Base-by-base conservation (phyloP, 2,797 vertebrate genomes). In the Sebastes alutus region DNA sequence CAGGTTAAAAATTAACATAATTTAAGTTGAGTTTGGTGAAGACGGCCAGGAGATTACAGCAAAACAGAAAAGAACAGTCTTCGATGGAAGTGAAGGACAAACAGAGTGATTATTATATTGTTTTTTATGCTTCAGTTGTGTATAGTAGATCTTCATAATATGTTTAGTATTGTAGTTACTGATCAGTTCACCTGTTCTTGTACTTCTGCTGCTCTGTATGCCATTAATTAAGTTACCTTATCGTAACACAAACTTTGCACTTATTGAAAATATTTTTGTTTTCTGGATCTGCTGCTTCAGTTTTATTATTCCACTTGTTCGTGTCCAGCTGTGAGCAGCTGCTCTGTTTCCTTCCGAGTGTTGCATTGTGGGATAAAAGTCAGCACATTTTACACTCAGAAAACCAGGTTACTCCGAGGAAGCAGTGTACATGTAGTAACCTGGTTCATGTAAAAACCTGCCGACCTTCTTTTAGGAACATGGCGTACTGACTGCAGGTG, bases 271-370 rank as follows among this genome's bases (percentile, higher is more conserved):
- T 16, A 42, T 42, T 42, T 42, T 42, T 46, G 42, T 18, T 18
- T 46, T 46, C 42, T 46, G 42, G 16, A 46, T 16, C 42, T 46
- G 16, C 42, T 18, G 42, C 49, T n/a, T 54, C 5, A n/a, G 49
- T 54, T 10, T 46, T 58, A 23, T 25, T 56, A 23, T 25, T 56
- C 58, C 35, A 49, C n/a, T 7, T 16, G 16, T 27, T n/a, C 13
- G 23, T 7, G 10, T 58, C 33, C 58, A 55, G 63, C 72, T 68
- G 79, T 42, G 70, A 66, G 56, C 72, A 62, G 80, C 64, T 71
- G 72, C 75, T 49, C 49, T 14, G 12, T 72, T 60, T 65, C 65
- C 30, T 23, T 13, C 13, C 52, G 35, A 58, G 66, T 54, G 25
- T 33, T 18, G n/a, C 49, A 33, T 59, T 72, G 68, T 58, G 60